Base-by-base conservation (phyloP, 2,113 vertebrate genomes). In the Polypterus bichir region DNA sequence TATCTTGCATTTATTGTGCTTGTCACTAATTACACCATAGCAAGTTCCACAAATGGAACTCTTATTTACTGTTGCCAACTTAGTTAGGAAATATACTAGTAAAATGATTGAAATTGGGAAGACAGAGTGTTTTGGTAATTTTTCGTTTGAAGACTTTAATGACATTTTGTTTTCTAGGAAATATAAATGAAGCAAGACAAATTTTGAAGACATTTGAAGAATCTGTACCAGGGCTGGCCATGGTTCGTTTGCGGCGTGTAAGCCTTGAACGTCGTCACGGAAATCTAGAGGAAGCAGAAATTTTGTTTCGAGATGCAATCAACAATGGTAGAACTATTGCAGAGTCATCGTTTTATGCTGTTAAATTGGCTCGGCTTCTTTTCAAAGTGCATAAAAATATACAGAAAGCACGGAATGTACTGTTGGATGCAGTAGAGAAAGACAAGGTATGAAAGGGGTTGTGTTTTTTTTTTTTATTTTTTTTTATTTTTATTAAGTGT, bases 201-300 rank as follows among this genome's bases (percentile, higher is more conserved):
- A 93, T 98, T 78, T 72, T 99, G 80, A 90, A 88, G 73, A 78
- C 76, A 0, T 80, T 98, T 72, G 95, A 99, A 63, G 86, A 81
- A 61, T 75, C 76, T 6, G 79, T 96, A 54, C 79, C 92, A 3
- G 88, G 89, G 61, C 71, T 99, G 61, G 95, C 95, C 47, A 96
- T 95, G 93, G 91, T 97, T 64, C 89, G 92, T 45, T 79, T 98
- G 69, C 86, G 95, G 55, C 80, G 95, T 72, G 97, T 99, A 49
- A 98, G 92, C 71, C 75, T 99, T 64, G 97, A 99, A 64, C 92
- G 94, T 67, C 87, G 97, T 4, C 92, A 92, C 1, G 95, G 94
- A 3, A 94, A 96, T 75, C 74, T 98, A 85, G 94, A 91, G 3
- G 89, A 89, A 66, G 93, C 95, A 0, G 95, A 95, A 63, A 77